Base-by-base conservation (phyloP, 2,797 vertebrate species). In the Diglossa cyanea region DNA sequence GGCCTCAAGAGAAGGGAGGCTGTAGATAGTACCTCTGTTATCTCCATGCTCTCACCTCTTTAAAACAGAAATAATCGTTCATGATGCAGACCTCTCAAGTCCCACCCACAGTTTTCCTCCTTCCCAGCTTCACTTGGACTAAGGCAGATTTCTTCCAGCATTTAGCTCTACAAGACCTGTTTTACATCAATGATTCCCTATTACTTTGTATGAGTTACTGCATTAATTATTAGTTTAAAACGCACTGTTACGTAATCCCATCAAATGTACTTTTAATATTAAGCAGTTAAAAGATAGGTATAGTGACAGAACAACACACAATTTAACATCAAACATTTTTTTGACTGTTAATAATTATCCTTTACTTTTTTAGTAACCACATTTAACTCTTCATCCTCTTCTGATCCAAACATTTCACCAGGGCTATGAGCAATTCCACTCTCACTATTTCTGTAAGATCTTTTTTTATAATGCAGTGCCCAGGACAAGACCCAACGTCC, bases 201-300 rank as follows among this genome's bases (percentile, higher is more conserved):
- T 65, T 68, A 39, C 62, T 85, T 72, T 60, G 62, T 47, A 74
- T 7, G 20, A 83, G 26, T 60, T 77, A 28, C 50, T 93, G 71
- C 73, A 86, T 90, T 93, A 90, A 72, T 92, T 85, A 86, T 74
- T 72, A 47, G 26, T 81, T 72, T 79, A 48, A 86, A 90, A 91
- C 45, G 24, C 60, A 66, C 19, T 65, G 58, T 78, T 89, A 82
- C 8, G 2, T 83, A 93, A 92, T 66, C 48, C n/a, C 40, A 90
- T 62, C 74, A 75, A 86, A 86, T 11, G 48, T 70, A 62, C 57
- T 90, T 53, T 82, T 91, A 53, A 63, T 87, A n/a, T 89, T 70
- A 47, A 48, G 24, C 71, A 84, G 39, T 24, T 10, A 90, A 54
- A 39, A 91, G 50, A 83, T 83, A 78, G 33, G 30, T 60, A 81